These are phyloP conservation scores for Uropetala carovei DNA, from an alignment of 2,888 invertebrate species.

Conservation along the genomic window DNA sequence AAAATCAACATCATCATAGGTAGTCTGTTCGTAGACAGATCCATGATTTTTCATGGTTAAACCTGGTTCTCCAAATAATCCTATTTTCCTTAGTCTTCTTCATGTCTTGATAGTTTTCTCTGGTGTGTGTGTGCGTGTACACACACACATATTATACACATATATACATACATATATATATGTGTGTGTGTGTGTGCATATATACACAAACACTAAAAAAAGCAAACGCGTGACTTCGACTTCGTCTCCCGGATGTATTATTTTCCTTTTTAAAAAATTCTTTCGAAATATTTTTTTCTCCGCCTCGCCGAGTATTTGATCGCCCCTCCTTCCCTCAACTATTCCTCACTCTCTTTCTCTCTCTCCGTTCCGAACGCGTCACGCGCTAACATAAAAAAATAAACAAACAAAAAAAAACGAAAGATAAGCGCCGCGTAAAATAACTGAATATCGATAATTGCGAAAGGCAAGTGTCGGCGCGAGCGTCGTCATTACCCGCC, in stretches of 20 bases:
- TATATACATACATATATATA: too few species aligned
- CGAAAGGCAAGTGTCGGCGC: constrained; percentile 58
- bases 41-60: too few species aligned
- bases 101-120: too few species aligned
- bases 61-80: too few species aligned
- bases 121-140: too few species aligned
- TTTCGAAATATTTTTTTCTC: background rate
- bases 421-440: constrained; percentile 23
- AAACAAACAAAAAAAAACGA: background rate
- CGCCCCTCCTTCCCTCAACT: constrained; percentile 1
- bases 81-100: too few species aligned
- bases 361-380: background rate
- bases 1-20: too few species aligned
- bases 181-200: too few species aligned
- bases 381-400: background rate
- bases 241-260: background rate
- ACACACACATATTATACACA: too few species aligned
- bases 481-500: constrained; percentile 48
- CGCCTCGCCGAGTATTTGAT: constrained; percentile 40
- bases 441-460: constrained; percentile 7
- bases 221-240: background rate
- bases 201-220: too few species aligned
- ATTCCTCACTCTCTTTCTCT: too few species aligned
- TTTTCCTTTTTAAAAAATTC: background rate
- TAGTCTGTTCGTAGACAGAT: too few species aligned